Base-by-base conservation (phyloP, 2,113 vertebrate genomes). In the Circaetus cinerascens region DNA sequence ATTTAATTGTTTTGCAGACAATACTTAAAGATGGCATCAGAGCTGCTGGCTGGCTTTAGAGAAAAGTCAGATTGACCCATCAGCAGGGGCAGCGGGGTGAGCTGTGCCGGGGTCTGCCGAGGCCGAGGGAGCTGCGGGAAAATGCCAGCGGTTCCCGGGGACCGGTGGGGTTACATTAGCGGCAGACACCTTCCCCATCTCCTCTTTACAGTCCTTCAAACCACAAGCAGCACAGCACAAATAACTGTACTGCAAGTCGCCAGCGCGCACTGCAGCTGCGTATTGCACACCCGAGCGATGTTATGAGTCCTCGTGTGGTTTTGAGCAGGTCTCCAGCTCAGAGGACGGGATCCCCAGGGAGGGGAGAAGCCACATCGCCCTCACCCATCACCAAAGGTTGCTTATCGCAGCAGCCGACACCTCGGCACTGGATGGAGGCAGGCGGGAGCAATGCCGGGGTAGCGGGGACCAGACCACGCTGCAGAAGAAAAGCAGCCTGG, bases 201-300 rank as follows among this genome's bases (percentile, higher is more conserved):
- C 64, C 29, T 43, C 4, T 66, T 64, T 29, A 21, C 36, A 50
- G 34, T 11, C 81, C 63, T 32, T 11, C 23, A 10, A 30, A 34
- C 27, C 68, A 22, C 34, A 2, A 26, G 17, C 36, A 40, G 55
- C 8, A 4, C 34, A 7, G 62, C 45, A 13, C 36, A 17, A 12
- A 16, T 13, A 16, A 12, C 53, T 15, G 8, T 7, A 16, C 15
- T 32, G 76, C 15, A 13, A 20, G 60, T 22, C 5, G 1, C 62
- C 51, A 32, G 50, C 27, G 2, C 1, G 19, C 10, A 1, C 60
- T 4, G 51, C 71, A 40, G 72, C 62, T 15, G 60, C 14, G 1
- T 11, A 2, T 27, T 15, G 26, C 45, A 10, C 38, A 5, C 22
- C 14, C 1, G 0, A 19, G 40, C 3, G 8, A 9, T 1, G 41